Percentiles rank a stretch among this genome's conserved stretches.
Conservation (phyloP, 2,797 vertebrate genomes). For the Eulemur albifrons region DNA sequence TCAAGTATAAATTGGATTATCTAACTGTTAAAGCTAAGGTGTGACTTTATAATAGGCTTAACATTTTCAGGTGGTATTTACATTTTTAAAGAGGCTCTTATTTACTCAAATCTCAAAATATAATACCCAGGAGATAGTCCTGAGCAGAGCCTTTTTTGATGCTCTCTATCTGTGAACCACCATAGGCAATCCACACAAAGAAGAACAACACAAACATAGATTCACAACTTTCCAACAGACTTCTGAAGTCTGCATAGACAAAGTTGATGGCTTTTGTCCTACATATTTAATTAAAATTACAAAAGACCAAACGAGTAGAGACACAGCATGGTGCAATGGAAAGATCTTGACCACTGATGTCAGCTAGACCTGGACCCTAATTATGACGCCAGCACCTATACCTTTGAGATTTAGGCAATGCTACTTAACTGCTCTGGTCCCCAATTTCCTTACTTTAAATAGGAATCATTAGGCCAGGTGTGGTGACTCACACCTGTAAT, state of each 20-base stretch:
- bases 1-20: slow-evolving; percentile 51
- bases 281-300: neutral
- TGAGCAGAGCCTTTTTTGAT: slow-evolving; percentile 30
- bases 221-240: neutral
- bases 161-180: neutral
- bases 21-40: slow-evolving; percentile 47
- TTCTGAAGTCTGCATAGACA: neutral
- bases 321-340: neutral
- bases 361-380: neutral
- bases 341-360: neutral
- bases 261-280: neutral
- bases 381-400: neutral
- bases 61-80: slow-evolving; percentile 50
- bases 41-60: slow-evolving; percentile 66
- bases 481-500: neutral
- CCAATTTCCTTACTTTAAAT: neutral
- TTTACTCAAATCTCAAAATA: slow-evolving; percentile 63
- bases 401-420: neutral
- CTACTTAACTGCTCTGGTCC: neutral
- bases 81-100: slow-evolving; percentile 62
- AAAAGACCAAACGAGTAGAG: neutral
- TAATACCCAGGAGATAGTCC: slow-evolving; percentile 15
- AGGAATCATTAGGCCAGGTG: neutral
- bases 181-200: neutral
- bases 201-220: neutral